Conservation (phyloP, 2,888 invertebrate genomes). For the Pyrocoelia pectoralis region DNA sequence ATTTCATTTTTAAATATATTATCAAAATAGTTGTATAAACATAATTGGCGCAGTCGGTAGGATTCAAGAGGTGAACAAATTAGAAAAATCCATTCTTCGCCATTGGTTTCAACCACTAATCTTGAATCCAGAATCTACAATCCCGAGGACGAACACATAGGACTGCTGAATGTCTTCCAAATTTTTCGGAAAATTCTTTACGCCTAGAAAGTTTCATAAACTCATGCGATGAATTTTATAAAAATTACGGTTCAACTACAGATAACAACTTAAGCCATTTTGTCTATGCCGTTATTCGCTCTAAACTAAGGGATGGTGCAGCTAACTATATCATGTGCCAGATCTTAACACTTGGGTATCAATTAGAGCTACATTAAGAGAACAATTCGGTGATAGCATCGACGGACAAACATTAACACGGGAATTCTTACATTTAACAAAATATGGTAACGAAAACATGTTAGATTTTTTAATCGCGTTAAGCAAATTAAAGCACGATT, state of each 20-base stretch:
- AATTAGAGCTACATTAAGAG: neutral
- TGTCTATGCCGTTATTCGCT: neutral
- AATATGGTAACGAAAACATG: constrained; percentile 3
- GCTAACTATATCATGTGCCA: constrained; percentile 6
- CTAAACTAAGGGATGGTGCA: constrained; percentile 4
- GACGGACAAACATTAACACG: constrained; percentile 12
- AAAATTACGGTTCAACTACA: constrained; percentile 8
- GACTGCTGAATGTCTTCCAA: constrained; percentile 15
- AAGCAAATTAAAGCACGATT: constrained; percentile 8
- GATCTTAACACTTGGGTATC: constrained; percentile 8
- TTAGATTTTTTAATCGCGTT: constrained; percentile 10
- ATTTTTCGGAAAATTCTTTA: neutral
- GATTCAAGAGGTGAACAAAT: too few relatives aligned
- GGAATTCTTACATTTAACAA: constrained; percentile 13
- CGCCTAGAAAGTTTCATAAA: constrained; percentile 14
- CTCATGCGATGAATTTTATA: neutral
- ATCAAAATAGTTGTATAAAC: too few relatives aligned
- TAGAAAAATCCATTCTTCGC: too few relatives aligned
- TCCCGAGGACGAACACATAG: too few relatives aligned
- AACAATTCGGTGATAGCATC: constrained; percentile 10
- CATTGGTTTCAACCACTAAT: too few relatives aligned
- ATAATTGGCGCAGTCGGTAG: too few relatives aligned
- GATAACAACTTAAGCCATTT: constrained; percentile 19
- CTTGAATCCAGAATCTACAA: too few relatives aligned
- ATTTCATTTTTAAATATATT: too few relatives aligned